Evolutionary conservation across 2,888 invertebrate genomes (phyloP).

Genomic region (Tyria jacobaeae): DNA sequence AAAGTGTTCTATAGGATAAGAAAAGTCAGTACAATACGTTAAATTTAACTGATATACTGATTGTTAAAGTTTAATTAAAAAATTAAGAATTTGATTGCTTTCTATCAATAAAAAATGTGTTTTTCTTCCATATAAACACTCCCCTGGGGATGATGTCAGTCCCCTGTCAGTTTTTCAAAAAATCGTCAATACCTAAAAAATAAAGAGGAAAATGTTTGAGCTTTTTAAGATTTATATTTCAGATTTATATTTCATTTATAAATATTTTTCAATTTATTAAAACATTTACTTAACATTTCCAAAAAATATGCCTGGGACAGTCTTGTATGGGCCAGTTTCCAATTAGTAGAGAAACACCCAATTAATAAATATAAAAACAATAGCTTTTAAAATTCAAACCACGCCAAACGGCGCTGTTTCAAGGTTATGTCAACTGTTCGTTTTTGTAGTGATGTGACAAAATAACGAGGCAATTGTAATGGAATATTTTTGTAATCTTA

Average conservation of each 20-base stretch:
- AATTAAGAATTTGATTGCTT: neutral
- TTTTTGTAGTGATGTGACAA: too few relatives aligned
- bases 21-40: too few relatives aligned
- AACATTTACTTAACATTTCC: constrained; percentile 27
- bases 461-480: too few relatives aligned
- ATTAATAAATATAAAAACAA: neutral
- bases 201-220: constrained; percentile 22
- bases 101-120: constrained; percentile 1
- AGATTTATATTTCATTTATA: constrained; percentile 23
- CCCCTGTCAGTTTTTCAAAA: constrained; percentile 27
- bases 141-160: constrained; percentile 18
- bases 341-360: constrained; percentile 30
- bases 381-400: too few relatives aligned
- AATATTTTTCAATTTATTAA: constrained; percentile 25
- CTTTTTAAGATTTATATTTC: constrained; percentile 19
- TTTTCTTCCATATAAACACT: constrained; percentile 7
- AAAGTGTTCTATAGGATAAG: too few relatives aligned
- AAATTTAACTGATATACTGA: too few relatives aligned
- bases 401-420: too few relatives aligned
- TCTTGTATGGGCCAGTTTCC: constrained; percentile 28
- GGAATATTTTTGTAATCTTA: too few relatives aligned
- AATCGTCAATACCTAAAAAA: constrained; percentile 28
- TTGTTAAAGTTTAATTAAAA: too few relatives aligned
- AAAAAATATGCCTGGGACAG: constrained; percentile 21
- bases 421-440: too few relatives aligned